Base-by-base conservation (phyloP, 2,797 vertebrate genomes). In the Diglossa cyanea region DNA sequence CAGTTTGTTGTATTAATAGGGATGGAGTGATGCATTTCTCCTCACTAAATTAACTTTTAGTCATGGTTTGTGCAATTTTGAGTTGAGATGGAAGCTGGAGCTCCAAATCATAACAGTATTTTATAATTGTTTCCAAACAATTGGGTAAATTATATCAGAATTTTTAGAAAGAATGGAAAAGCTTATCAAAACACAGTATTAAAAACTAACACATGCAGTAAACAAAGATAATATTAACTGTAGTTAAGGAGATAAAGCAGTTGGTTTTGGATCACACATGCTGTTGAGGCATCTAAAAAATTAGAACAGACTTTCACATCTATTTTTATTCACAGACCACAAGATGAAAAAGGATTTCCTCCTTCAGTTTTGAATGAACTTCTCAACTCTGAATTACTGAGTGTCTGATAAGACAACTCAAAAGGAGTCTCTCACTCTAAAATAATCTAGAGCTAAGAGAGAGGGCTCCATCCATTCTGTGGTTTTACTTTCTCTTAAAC, bases 321-420 rank as follows among this genome's bases (percentile, higher is more conserved):
- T 93, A 87, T 90, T 95, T 94, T 91, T 92, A 80, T 77, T 77
- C 72, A 67, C 68, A 74, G 73, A 87, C 28, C 65, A 77, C 75
- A 93, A 66, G 86, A 88, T 1, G 14, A 60, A 77, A 88, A 80
- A 79, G 71, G 35, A 73, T 77, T 90, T 91, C 85, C 88, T 93
- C 85, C 85, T 79, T 77, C 68, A 45, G 68, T 48, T 94, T 88
- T 77, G 75, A 90, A 90, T 55, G 44, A 90, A 79, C 50, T 71
- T 86, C 65, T 83, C 76, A 74, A 5, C 30, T 76, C 72, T 62
- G 63, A 77, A 65, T 86, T 91, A 68, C 62, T 31, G 55, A 75
- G 25, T 87, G 90, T 65, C 74, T 77, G 68, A 77, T 35, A 81
- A 73, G 47, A 73, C 44, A 92, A 82, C 71, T 76, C 35, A 83